phyloP scores from a whole-genome alignment of 2,113 vertebrate species.

The Ochotona princeps region DNA sequence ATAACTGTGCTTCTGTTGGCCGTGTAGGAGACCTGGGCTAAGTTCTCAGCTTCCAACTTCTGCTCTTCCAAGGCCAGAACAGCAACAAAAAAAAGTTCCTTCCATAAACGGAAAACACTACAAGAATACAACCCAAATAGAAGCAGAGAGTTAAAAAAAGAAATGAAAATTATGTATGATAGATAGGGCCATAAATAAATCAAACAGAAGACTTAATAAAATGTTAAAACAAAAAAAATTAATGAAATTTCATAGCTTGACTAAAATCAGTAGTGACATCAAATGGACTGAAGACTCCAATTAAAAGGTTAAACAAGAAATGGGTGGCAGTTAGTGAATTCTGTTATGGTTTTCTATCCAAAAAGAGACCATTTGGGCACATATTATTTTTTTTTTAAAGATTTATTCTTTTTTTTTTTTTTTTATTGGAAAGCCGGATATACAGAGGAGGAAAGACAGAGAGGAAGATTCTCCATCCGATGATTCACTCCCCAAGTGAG shows the following conservation, averaged over 20 bases:
- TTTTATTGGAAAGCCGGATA: too few relatives aligned
- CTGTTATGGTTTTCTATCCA: neutral
- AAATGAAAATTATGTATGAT: neutral
- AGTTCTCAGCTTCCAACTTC: too few relatives aligned
- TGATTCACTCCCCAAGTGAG: too few relatives aligned
- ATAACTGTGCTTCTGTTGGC: too few relatives aligned
- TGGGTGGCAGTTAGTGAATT: neutral
- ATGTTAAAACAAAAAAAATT: neutral
- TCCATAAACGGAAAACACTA: neutral
- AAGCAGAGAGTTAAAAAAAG: neutral
- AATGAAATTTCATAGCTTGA: neutral
- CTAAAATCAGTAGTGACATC: neutral
- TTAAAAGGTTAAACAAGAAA: conserved; percentile 20
- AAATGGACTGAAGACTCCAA: neutral
- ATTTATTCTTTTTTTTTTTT: too few relatives aligned
- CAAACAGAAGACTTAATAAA: neutral
- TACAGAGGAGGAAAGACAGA: too few relatives aligned
- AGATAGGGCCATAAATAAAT: neutral
- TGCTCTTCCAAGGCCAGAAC: neutral
- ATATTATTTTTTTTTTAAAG: too few relatives aligned
- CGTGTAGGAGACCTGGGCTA: too few relatives aligned
- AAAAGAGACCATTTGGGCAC: neutral
- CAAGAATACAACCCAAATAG: neutral
- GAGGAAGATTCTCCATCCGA: too few relatives aligned
- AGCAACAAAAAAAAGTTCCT: neutral